phyloP scores from a whole-genome alignment of 1,140 invertebrate genomes.

The Drosophila varians region DNA sequence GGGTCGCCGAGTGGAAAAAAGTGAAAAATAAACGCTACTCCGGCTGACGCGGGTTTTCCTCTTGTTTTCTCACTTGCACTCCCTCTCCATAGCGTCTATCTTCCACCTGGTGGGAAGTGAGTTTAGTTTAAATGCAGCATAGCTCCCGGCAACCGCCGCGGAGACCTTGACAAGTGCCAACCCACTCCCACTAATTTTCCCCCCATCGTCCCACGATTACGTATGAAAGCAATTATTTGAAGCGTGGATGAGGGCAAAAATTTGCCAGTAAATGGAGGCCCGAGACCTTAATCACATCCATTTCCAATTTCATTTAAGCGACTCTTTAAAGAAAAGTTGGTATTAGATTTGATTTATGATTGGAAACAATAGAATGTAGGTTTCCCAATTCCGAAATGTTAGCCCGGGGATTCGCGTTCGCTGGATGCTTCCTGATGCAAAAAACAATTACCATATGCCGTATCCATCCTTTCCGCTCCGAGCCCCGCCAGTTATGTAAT shows the following conservation, averaged over 20 bases:
- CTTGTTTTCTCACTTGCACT: slow-evolving; percentile 11
- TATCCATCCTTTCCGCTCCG: background rate
- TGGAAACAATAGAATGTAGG: background rate
- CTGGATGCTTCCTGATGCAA: slow-evolving; percentile 37
- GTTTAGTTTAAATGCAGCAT: slow-evolving; percentile 60
- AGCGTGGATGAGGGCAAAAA: background rate
- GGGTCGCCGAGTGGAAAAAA: slow-evolving; percentile 67
- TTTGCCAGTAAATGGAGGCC: background rate
- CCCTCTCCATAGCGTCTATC: background rate
- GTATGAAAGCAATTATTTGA: slow-evolving; percentile 45
- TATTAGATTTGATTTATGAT: background rate
- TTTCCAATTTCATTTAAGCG: background rate
- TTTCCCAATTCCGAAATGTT: background rate
- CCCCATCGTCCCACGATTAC: slow-evolving; percentile 51
- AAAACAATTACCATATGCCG: slow-evolving; percentile 71
- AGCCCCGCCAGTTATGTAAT: slow-evolving; percentile 45
- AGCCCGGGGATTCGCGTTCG: background rate
- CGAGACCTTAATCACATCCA: background rate
- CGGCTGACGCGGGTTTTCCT: slow-evolving; percentile 5
- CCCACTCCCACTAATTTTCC: background rate
- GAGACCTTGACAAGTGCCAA: slow-evolving; percentile 33
- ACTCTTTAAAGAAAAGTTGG: slow-evolving; percentile 1
- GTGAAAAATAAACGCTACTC: slow-evolving; percentile 56
- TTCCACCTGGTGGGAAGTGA: slow-evolving; percentile 38
- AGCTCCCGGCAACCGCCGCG: slow-evolving; percentile 42